Conservation (phyloP, 1,140 invertebrate genomes). For the Papilio helenus region DNA sequence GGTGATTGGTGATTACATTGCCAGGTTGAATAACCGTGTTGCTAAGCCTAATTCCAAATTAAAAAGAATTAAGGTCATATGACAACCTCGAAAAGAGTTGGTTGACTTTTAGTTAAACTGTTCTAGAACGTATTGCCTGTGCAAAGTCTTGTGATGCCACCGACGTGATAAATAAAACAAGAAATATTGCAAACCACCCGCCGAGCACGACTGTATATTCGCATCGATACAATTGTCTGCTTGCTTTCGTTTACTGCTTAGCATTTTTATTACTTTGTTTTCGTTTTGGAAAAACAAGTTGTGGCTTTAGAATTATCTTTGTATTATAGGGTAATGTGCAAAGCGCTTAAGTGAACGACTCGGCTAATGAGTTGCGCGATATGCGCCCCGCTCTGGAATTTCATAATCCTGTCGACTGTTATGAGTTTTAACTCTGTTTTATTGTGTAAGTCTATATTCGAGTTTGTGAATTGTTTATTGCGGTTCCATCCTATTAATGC, state of each 20-base stretch:
- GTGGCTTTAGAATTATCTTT: slow-evolving; percentile 7
- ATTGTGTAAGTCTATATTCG: background rate
- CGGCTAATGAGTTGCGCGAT: background rate
- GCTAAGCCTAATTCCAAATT: background rate
- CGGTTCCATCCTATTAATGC: too few relatives aligned
- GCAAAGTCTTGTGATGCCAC: too few relatives aligned
- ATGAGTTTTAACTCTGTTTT: background rate
- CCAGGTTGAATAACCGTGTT: background rate
- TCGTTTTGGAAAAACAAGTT: background rate
- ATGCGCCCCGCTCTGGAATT: slow-evolving; percentile 1
- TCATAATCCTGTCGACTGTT: background rate
- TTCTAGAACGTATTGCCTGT: too few relatives aligned
- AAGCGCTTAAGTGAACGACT: background rate
- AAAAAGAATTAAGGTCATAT: too few relatives aligned
- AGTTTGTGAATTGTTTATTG: too few relatives aligned
- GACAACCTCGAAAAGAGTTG: too few relatives aligned
- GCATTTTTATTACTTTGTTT: background rate
- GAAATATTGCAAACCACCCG: too few relatives aligned
- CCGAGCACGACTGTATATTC: too few relatives aligned
- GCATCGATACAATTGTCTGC: too few relatives aligned
- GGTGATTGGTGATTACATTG: background rate
- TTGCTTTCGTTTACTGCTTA: background rate
- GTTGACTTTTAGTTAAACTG: too few relatives aligned
- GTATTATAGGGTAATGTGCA: background rate
- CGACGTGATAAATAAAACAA: too few relatives aligned